Evolutionary conservation across 2,797 vertebrate species (phyloP).

Genomic region (Paedocypris micromegethes): DNA sequence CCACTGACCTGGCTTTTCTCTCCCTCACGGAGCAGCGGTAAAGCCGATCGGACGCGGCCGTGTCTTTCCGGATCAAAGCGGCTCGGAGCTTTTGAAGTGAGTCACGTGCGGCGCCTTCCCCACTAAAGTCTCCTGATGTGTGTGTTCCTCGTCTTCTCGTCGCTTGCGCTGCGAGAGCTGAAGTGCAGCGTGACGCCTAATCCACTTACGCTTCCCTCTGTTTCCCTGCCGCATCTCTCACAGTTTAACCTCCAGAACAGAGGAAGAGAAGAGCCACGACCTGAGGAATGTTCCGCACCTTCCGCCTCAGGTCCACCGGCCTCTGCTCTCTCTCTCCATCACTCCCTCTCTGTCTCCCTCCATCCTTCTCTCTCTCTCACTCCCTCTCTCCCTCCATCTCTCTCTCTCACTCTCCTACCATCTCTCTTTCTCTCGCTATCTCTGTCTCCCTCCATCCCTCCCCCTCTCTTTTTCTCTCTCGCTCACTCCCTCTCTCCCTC

Average conservation of each 20-base stretch:
- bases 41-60: conserved; percentile 22
- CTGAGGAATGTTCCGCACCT: too few species aligned
- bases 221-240: conserved; percentile 4
- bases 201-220: conserved; percentile 41
- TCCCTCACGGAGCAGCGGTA: conserved; percentile 10
- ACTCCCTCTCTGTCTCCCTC: too few species aligned
- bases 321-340: too few species aligned
- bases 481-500: too few species aligned
- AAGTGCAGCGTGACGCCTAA: conserved; percentile 50
- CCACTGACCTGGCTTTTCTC: conserved; percentile 25
- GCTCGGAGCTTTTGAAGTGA: conserved; percentile 26
- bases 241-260: conserved; percentile 30
- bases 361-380: too few species aligned
- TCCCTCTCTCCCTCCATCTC: too few species aligned
- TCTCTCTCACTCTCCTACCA: too few species aligned
- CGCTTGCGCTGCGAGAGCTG: conserved; percentile 8
- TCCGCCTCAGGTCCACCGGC: too few species aligned
- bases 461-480: too few species aligned
- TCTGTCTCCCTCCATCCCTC: too few species aligned
- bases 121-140: conserved; percentile 26
- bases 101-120: conserved; percentile 20
- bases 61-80: conserved; percentile 24
- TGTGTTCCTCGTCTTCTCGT: conserved; percentile 30
- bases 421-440: too few species aligned
- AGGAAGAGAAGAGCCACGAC: conserved; percentile 1